phyloP scores from a whole-genome alignment of 2,888 invertebrate species.

The Mylabris sibirica region DNA sequence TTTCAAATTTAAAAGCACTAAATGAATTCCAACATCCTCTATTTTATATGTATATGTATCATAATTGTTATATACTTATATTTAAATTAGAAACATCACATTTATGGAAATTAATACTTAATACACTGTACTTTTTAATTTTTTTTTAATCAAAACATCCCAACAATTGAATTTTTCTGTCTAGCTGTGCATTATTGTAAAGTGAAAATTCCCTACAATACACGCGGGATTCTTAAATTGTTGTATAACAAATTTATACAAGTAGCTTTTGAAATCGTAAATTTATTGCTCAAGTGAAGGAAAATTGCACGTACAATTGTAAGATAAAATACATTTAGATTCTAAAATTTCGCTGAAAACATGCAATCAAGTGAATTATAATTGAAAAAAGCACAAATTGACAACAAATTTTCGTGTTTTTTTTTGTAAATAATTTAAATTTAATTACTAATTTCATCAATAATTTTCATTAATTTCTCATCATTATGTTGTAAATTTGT shows the following conservation, averaged over 20 bases:
- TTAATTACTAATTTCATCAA: conserved; percentile 21
- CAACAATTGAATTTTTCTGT: too few species aligned
- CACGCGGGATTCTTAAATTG: neutral
- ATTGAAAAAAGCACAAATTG: neutral
- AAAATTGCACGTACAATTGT: conserved; percentile 7
- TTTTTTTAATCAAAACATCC: too few species aligned
- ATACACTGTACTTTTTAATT: too few species aligned
- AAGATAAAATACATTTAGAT: conserved; percentile 8
- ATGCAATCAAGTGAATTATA: neutral
- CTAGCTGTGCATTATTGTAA: too few species aligned
- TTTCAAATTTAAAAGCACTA: too few species aligned
- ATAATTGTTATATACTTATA: too few species aligned
- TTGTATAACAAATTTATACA: neutral
- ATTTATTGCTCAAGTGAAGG: conserved; percentile 1
- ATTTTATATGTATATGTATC: too few species aligned
- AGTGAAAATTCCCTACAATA: neutral
- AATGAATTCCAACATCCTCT: too few species aligned
- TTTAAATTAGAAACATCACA: too few species aligned
- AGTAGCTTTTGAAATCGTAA: neutral
- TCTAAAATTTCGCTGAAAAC: conserved; percentile 4
- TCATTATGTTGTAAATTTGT: conserved; percentile 35
- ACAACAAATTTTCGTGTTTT: neutral
- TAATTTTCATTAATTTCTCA: conserved; percentile 34
- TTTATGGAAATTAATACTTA: too few species aligned
- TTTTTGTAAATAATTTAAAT: neutral